Base-by-base conservation (phyloP, 1,140 invertebrate genomes). In the Copidosoma floridanum region DNA sequence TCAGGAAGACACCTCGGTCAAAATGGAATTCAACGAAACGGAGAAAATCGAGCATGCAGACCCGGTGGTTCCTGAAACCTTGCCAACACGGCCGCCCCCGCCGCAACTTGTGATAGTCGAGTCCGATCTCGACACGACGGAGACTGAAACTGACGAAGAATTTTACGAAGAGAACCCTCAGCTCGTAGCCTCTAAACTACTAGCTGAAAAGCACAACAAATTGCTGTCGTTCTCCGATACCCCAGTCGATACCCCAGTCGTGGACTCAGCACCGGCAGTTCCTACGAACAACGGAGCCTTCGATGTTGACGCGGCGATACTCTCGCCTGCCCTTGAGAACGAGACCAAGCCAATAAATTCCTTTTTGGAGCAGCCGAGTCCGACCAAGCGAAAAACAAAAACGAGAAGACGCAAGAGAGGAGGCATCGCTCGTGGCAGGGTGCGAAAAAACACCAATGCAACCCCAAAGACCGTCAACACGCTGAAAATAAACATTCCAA, bases 151-250 rank as follows among this genome's bases (percentile, higher is more conserved):
- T 2, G 91, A 93, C 72, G 90, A 92, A 78, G 89, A 92, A 65
- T 93, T 93, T 77, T 92, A 93, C 72, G 90, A 92, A 72, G 85
- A 90, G 66, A 82, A 91, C 79, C 91, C 91, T 1, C 88, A 91
- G 63, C 82, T 82, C 61, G 70, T 89, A 41, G 86, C 86, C 1
- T 88, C 83, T 54, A 89, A 90, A 73, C 52, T 89, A 46, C 67
- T 90, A 21, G 84, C 85, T 10, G 88, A 91, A 66, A 91, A 90
- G 75, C 83, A 88, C 6, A 88, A 88, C 66, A 86, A 89, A 61
- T 61, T 88, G 32, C 74, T 88, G 68, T 67, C 85, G 38, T 84
- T 85, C 1, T 79, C 83, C 2, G 81, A 83, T 5, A 83, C 72
- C 2, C 69, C 77, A 2, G n/a, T n/a, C n/a, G n/a, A n/a, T n/a